phyloP scores from a whole-genome alignment of 2,113 vertebrate genomes.

The Brienomyrus longianalis region DNA sequence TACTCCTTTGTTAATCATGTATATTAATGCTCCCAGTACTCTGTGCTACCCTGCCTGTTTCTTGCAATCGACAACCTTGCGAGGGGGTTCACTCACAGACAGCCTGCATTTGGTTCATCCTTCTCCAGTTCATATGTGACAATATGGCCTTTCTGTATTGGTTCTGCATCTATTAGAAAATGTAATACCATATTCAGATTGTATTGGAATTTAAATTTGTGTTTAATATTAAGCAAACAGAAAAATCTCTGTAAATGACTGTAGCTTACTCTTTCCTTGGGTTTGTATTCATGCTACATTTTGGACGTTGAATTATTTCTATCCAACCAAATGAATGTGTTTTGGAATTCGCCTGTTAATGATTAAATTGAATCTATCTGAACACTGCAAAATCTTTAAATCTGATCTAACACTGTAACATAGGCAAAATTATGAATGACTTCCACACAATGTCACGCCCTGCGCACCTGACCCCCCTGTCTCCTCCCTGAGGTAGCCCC shows the following conservation, averaged over 20 bases:
- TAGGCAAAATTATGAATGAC: not conserved
- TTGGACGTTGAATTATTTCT: not conserved
- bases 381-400: not conserved
- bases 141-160: not conserved
- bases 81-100: no score
- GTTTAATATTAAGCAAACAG: not conserved
- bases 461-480: fast-evolving
- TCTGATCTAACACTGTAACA: not conserved
- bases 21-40: no score
- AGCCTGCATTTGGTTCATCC: no score
- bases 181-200: not conserved
- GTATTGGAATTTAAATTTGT: not conserved
- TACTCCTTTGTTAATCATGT: no score
- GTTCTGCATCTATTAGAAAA: not conserved
- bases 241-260: not conserved
- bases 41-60: no score
- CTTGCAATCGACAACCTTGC: no score
- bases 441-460: not conserved
- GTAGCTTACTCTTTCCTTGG: not conserved
- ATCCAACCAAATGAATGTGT: not conserved
- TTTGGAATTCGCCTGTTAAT: not conserved
- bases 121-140: no score
- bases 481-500: not conserved
- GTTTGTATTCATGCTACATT: not conserved
- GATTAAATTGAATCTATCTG: not conserved